These are phyloP conservation scores for Crocallis elinguaria DNA, from an alignment of 2,888 invertebrate genomes.

Conservation along the genomic window DNA sequence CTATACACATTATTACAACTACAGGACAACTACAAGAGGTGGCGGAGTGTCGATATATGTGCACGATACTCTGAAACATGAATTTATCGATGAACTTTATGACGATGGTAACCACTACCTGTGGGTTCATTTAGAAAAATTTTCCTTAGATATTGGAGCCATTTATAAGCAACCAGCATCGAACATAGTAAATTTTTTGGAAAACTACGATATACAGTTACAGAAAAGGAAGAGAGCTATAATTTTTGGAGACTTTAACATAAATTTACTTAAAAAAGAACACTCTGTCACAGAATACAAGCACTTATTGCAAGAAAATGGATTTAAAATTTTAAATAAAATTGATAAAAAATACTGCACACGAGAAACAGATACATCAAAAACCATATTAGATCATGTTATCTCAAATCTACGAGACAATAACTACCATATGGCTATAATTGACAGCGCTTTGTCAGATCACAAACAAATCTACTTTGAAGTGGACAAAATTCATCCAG, in stretches of 20 bases:
- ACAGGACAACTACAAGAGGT: not conserved
- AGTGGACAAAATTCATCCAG: not conserved
- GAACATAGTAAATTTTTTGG: constrained; percentile 1
- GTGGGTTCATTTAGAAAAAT: constrained; percentile 16
- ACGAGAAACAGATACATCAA: not conserved
- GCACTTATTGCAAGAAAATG: constrained; percentile 4
- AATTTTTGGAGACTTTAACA: not conserved
- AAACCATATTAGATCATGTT: constrained; percentile 1
- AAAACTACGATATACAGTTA: constrained; percentile 1
- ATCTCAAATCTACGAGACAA: not conserved
- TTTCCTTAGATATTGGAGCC: constrained; percentile 16
- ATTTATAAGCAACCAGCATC: constrained; percentile 9
- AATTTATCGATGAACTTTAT: not conserved
- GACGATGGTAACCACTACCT: constrained; percentile 13
- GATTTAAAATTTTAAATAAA: constrained; percentile 10
- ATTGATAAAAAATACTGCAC: not conserved
- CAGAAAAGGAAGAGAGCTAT: constrained; percentile 11
- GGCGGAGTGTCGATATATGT: constrained; percentile 20
- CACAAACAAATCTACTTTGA: not conserved
- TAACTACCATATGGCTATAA: not conserved
- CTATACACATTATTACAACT: constrained; percentile 17
- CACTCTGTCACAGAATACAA: not conserved
- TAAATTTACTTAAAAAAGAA: not conserved
- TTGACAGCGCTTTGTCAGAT: not conserved
- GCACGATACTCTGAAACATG: constrained; percentile 12